A percentile compares a stretch with the other conserved stretches of the same genome.
Evolutionary conservation across 2,113 vertebrate genomes (phyloP).

Genomic region (Nerophis ophidion): DNA sequence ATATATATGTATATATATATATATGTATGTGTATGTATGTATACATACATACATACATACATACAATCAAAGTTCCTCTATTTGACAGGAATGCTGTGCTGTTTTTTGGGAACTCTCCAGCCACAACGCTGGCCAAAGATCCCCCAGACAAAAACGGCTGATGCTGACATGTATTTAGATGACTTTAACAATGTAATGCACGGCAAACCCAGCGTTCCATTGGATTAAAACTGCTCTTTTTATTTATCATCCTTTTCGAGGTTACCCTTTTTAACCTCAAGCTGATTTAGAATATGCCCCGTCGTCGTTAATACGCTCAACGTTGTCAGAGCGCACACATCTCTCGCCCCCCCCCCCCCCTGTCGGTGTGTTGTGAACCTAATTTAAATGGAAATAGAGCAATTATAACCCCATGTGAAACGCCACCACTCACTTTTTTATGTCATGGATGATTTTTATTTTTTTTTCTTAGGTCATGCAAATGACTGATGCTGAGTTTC

Average conservation of each 20-base stretch:
- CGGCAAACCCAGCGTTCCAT: neutral
- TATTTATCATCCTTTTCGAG: constrained; percentile 24
- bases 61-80: too few relatives aligned
- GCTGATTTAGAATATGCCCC: neutral
- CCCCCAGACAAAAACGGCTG: too few relatives aligned
- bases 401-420: constrained; percentile 53
- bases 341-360: constrained; percentile 32
- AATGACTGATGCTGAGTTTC: constrained; percentile 34
- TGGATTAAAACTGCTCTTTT: constrained; percentile 10
- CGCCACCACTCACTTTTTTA: constrained; percentile 30
- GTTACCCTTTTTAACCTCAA: constrained; percentile 26
- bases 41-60: too few relatives aligned
- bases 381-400: constrained; percentile 62
- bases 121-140: too few relatives aligned
- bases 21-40: too few relatives aligned
- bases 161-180: neutral
- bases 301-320: constrained; percentile 32
- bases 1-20: too few relatives aligned
- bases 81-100: too few relatives aligned
- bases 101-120: too few relatives aligned
- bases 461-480: constrained; percentile 19
- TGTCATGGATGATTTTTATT: constrained; percentile 42
- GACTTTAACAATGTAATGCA: neutral
- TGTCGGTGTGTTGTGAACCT: constrained; percentile 41
- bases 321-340: constrained; percentile 34